These are phyloP conservation scores for Bubo scandiacus DNA, from an alignment of 2,113 vertebrate genomes.

Conservation along the genomic window DNA sequence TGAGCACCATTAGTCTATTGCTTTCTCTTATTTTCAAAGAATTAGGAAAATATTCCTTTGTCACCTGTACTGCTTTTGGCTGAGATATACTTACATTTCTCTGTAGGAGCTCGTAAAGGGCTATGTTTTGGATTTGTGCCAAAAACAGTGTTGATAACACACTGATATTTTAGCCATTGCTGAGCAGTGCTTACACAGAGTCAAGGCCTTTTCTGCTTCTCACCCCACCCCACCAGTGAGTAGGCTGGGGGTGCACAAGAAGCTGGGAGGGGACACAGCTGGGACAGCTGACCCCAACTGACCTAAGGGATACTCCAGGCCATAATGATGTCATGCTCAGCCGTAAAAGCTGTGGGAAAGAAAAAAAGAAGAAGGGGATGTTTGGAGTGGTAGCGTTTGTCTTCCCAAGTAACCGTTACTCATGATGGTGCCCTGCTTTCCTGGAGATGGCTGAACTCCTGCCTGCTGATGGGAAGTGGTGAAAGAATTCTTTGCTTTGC, in stretches of 20 bases:
- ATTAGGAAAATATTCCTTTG: not conserved
- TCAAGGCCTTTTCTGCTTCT: not conserved
- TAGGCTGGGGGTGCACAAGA: not conserved
- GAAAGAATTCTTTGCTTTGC: not conserved
- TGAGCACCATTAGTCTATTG: not conserved
- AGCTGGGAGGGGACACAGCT: not conserved
- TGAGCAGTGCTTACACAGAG: accelerated
- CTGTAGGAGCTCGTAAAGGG: not conserved
- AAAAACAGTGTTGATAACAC: not conserved
- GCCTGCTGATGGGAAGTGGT: not conserved
- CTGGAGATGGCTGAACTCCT: too few relatives aligned
- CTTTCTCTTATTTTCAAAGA: not conserved
- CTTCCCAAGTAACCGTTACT: too few relatives aligned
- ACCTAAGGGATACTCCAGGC: not conserved
- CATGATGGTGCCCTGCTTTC: too few relatives aligned
- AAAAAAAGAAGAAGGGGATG: too few relatives aligned
- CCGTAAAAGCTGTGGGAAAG: too few relatives aligned
- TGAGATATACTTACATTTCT: not conserved
- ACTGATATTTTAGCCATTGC: not conserved
- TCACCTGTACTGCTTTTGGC: not conserved
- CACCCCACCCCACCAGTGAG: too few relatives aligned
- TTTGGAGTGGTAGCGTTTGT: too few relatives aligned
- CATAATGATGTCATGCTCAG: not conserved
- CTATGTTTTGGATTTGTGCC: not conserved
- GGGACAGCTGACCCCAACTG: not conserved